Base-by-base conservation (phyloP, 1,140 invertebrate genomes). In the Anagrus nilaparvatae region DNA sequence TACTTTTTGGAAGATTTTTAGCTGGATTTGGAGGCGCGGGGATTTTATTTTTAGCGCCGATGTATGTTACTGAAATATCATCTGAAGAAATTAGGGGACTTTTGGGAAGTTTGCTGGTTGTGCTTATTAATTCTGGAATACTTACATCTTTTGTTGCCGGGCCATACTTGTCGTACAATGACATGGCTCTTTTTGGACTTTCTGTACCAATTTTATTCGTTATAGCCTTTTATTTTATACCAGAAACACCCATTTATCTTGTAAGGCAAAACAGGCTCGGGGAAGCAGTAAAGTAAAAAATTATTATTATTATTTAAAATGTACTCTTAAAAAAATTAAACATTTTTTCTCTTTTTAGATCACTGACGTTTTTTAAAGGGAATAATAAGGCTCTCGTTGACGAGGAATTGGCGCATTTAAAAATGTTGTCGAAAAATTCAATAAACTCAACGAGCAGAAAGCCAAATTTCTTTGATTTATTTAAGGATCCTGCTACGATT, bases 11-110 rank as follows among this genome's bases (percentile, higher is more conserved):
- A 1, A 54, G 66, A 19, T 51, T 66, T 14, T 44, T 68, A 10
- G 39, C 48, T 1, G 79, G 79, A 0, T 34, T 77, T 4, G 63
- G 59, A 3, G 65, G 63, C 24, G 76, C 70, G 0, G 60, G 71
- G 3, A 48, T 59, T 1, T 61, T 71, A 20, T 67, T 75, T 17
- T 34, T 72, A 12, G 55, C 63, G 0, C 72, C 77, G 0, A 54
- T 75, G 3, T 81, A 81, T 50, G 59, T 78, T 1, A 66, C 70
- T 4, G 79, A 81, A 57, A 74, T 75, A 0, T 61, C 74, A 0
- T 63, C 71, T 4, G 67, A 71, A 25, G 58, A 62, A n/a, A 65
- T 72, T 8, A 56, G 78, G 25, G 78, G 79, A 0, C 58, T 67
- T 20, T 42, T 79, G 3, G 73, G 74, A 3, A 72, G 73, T 5